Conservation (phyloP, 1,140 invertebrate genomes). For the Diorhabda elongata region DNA sequence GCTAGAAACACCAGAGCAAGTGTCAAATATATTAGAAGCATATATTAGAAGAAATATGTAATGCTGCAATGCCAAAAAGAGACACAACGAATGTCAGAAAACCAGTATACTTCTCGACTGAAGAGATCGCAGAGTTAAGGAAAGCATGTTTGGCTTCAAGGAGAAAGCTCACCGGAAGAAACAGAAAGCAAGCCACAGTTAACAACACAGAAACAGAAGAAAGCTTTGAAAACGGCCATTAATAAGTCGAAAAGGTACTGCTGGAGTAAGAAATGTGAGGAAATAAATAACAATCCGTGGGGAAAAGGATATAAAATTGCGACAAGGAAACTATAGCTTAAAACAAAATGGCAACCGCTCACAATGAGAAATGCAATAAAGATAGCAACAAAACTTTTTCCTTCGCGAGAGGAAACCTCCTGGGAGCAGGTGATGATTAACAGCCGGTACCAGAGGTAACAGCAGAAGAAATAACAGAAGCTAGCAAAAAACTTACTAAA, state of each 20-base stretch:
- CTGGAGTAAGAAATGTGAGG: constrained; percentile 17
- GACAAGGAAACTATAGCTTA: not conserved
- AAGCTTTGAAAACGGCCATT: not conserved
- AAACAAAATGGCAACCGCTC: not conserved
- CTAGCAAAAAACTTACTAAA: no score
- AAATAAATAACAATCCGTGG: constrained; percentile 19
- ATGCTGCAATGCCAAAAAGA: no score
- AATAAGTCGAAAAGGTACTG: constrained; percentile 13
- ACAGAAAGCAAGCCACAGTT: not conserved
- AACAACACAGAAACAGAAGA: not conserved
- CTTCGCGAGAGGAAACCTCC: no score
- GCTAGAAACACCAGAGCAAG: not conserved
- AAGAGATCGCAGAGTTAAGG: constrained; percentile 13
- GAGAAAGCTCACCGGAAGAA: not conserved
- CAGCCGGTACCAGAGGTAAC: no score
- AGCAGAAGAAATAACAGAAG: no score
- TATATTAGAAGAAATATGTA: no score
- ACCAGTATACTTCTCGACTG: constrained; percentile 6
- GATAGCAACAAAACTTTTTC: no score
- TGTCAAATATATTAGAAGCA: not conserved
- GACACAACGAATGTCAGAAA: not conserved
- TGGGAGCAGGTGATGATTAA: no score
- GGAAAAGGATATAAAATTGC: constrained; percentile 19
- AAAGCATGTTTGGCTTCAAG: not conserved
- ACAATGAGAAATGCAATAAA: no score